These are phyloP conservation scores for Vanessa cardui DNA, from an alignment of 2,888 invertebrate genomes.

Conservation along the genomic window DNA sequence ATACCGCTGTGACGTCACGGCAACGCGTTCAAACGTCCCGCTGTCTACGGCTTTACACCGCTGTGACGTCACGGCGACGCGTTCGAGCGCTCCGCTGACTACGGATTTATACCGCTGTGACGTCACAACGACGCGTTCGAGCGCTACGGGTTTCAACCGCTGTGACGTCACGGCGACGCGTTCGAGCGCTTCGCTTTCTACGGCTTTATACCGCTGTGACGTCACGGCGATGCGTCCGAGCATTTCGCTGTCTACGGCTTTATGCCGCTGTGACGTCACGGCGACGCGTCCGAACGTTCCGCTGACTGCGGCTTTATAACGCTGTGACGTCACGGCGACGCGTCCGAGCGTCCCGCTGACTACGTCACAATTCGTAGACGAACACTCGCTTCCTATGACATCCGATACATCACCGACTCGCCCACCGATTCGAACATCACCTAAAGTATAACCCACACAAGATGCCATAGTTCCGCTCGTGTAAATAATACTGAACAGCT, in stretches of 20 bases:
- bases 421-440: constrained; percentile 44
- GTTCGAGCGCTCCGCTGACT: constrained; percentile 24
- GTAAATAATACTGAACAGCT: constrained; percentile 60
- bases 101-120: constrained; percentile 2
- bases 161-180: constrained; percentile 11
- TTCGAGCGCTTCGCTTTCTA: constrained; percentile 24
- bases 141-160: constrained; percentile 14
- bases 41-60: constrained; percentile 1
- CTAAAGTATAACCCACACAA: constrained; percentile 19
- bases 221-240: background rate
- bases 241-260: constrained; percentile 22
- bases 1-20: constrained; percentile 6
- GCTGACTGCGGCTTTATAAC: constrained; percentile 15
- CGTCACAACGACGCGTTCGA: background rate
- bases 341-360: constrained; percentile 24
- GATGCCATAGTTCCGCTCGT: constrained; percentile 47
- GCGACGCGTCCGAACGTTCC: background rate
- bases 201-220: constrained; percentile 5
- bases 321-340: constrained; percentile 10
- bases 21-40: constrained; percentile 11
- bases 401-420: constrained; percentile 29
- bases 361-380: constrained; percentile 22
- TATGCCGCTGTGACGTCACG: constrained; percentile 4
- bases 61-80: constrained; percentile 11
- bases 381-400: constrained; percentile 40